Conservation (phyloP, 2,113 vertebrate genomes). For the Todiramphus chloris region DNA sequence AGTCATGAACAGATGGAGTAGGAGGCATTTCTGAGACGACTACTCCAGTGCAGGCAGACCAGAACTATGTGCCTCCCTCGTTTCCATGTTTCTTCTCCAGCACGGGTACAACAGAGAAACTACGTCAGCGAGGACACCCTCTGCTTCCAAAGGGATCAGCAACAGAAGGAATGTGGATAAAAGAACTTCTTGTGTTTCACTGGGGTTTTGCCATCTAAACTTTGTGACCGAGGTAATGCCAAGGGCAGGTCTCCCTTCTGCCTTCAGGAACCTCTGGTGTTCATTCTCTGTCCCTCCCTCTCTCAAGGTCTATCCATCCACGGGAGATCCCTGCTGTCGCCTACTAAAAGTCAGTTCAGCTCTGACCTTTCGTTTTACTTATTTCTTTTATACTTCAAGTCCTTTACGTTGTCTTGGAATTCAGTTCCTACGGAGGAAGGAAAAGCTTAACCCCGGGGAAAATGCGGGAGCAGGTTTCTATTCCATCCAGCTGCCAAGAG, state of each 20-base stretch:
- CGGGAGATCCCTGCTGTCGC: not conserved
- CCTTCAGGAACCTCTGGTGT: not conserved
- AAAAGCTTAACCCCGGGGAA: not conserved
- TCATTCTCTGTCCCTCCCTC: not conserved
- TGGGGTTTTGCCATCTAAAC: not conserved
- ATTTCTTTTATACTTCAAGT: not conserved
- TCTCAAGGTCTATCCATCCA: not conserved
- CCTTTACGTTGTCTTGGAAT: not conserved
- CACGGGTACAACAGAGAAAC: not conserved
- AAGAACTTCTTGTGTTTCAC: not conserved
- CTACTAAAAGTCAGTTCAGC: not conserved
- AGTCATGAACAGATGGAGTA: not conserved
- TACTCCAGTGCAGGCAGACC: not conserved
- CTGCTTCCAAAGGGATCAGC: not conserved
- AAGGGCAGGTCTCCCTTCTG: not conserved
- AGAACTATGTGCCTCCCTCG: not conserved
- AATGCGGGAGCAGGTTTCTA: not conserved
- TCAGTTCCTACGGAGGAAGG: not conserved
- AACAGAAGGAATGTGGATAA: not conserved
- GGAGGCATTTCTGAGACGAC: not conserved
- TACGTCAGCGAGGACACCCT: not conserved
- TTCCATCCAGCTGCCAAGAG: constrained; percentile 32
- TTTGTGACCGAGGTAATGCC: not conserved
- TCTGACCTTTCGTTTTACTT: not conserved
- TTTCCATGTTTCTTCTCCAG: not conserved